Conservation (phyloP, 2,797 vertebrate species). For the Ispidina lecontei region DNA sequence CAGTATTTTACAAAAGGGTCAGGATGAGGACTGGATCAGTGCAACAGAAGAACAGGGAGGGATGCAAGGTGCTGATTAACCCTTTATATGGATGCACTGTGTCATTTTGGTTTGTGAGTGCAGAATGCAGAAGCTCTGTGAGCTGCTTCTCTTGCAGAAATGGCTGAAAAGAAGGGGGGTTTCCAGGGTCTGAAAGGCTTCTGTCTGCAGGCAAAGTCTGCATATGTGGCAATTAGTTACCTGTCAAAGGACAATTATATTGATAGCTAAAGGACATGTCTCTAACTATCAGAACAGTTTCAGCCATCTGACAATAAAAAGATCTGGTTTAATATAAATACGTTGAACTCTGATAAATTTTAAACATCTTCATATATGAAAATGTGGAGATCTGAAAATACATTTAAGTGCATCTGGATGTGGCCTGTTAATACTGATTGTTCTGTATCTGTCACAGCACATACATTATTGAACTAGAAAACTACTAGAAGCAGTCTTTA, state of each 20-base stretch:
- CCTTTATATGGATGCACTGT: background rate
- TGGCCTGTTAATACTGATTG: slow-evolving; percentile 25
- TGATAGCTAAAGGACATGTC: background rate
- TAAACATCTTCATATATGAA: slow-evolving; percentile 28
- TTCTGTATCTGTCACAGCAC: slow-evolving; percentile 15
- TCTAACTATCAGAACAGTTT: background rate
- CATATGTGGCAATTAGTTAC: background rate
- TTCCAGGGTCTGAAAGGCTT: background rate
- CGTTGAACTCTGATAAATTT: background rate
- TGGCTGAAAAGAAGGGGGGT: background rate
- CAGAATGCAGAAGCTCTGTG: background rate
- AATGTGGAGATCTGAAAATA: slow-evolving; percentile 36
- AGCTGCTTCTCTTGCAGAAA: background rate
- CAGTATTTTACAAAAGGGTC: background rate
- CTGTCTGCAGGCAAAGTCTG: background rate
- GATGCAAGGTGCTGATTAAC: background rate
- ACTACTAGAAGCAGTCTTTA: slow-evolving; percentile 40
- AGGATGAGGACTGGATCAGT: background rate
- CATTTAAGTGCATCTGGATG: slow-evolving; percentile 17
- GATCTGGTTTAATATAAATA: slow-evolving; percentile 25
- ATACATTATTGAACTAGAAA: slow-evolving; percentile 52
- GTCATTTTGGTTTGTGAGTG: background rate
- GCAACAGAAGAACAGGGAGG: background rate
- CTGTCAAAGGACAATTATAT: background rate
- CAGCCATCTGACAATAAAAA: background rate